Base-by-base conservation (phyloP, 2,888 invertebrate genomes). In the Nomada ferruginata region DNA sequence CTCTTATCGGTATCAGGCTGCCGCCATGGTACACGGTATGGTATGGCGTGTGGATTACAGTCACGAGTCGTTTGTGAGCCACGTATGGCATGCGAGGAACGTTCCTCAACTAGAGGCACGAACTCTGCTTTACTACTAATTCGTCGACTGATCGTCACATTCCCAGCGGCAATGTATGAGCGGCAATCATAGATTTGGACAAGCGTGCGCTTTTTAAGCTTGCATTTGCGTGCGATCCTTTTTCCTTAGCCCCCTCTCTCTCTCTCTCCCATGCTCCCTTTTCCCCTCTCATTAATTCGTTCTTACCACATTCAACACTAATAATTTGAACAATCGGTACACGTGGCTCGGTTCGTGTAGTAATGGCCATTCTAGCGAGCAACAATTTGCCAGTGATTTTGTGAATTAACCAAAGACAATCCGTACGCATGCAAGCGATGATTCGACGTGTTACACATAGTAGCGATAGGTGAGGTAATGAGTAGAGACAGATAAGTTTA, bases 21-120 rank as follows among this genome's bases (percentile, higher is more conserved):
- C 92, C 90, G 68, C 92, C 80, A 84, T 93, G 90, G 90, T 93
- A 93, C 87, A 91, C 88, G 84, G 88, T 90, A 86, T 91, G 92
- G 86, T 91, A 77, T 80, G 94, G 94, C 85, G 93, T 88, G 86
- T 93, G 93, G 86, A 92, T 86, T 79, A 93, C 85, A 68, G 91
- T 90, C 87, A 93, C 93, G 88, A 94, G 92, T 91, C 92, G 92
- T 92, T 94, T 94, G 92, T 94, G 94, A 63, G 94, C 94, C 90
- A 93, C 88, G 90, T 93, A 94, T 76, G 94, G 94, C 91, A 94
- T 90, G 74, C 91, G 91, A 90, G 93, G 93, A 68, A 71, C 53
- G 71, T 74, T 83, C 87, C 90, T 92, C 90, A 93, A 91, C 93
- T 93, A 87, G 79, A 85, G 88, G 87, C 65, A 85, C 84, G 80